Evolutionary conservation across 2,113 vertebrate species (phyloP).

Genomic region (Dicrurus megarhynchus): DNA sequence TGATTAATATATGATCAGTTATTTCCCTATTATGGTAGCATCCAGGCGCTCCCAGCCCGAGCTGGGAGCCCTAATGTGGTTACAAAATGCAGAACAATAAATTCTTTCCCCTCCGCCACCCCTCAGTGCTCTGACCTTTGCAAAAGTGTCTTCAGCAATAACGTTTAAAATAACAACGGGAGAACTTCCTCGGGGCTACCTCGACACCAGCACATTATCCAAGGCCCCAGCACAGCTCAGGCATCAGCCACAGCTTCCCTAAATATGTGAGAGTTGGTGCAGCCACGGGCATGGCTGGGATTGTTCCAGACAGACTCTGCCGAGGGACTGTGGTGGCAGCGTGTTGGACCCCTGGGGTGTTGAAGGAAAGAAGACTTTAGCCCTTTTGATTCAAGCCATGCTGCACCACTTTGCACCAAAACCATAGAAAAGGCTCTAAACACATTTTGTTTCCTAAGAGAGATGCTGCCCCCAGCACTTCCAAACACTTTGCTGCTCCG

Average conservation of each 20-base stretch:
- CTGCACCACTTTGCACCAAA: background rate
- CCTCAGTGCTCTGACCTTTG: slow-evolving; percentile 5
- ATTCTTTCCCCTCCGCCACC: background rate
- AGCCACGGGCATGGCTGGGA: background rate
- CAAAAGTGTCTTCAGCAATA: background rate
- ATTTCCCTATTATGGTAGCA: slow-evolving; percentile 53
- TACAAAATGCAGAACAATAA: slow-evolving; percentile 24
- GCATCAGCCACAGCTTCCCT: background rate
- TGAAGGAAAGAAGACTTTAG: background rate
- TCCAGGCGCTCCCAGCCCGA: background rate
- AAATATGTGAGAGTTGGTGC: rapidly evolving
- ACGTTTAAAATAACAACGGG: background rate
- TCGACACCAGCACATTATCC: background rate
- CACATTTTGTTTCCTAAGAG: background rate
- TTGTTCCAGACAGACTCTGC: background rate
- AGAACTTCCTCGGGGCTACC: background rate
- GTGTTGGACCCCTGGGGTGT: too few relatives aligned
- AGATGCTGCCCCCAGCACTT: background rate
- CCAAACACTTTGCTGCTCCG: background rate
- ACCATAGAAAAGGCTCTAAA: background rate
- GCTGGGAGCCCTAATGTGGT: slow-evolving; percentile 26
- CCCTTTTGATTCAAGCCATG: background rate
- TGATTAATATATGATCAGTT: slow-evolving; percentile 51
- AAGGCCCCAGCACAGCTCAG: background rate
- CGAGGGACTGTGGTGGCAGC: background rate